A percentile compares a stretch with the other conserved stretches of the same genome.
Evolutionary conservation across 2,888 invertebrate genomes (phyloP).

Genomic region (Drosophila leonis): DNA sequence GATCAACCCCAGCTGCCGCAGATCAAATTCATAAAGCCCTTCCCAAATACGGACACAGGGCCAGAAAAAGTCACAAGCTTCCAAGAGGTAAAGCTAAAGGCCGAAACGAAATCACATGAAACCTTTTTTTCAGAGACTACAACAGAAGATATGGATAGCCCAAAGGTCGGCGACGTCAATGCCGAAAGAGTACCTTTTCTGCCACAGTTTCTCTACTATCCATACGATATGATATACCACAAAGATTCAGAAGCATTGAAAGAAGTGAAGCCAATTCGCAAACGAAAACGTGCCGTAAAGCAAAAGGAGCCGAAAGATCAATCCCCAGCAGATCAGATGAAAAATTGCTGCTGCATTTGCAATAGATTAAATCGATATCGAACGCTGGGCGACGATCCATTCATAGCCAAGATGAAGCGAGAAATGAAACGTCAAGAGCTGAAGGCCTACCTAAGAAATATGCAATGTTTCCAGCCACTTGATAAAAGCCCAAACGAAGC

Average conservation of each 20-base stretch:
- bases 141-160: neutral
- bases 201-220: constrained; percentile 10
- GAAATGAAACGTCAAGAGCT: constrained; percentile 49
- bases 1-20: neutral
- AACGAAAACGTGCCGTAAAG: neutral
- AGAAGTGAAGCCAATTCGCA: neutral
- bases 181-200: neutral
- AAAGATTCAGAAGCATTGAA: neutral
- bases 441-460: constrained; percentile 43
- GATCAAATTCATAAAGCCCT: neutral
- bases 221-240: constrained; percentile 8
- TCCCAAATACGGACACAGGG: neutral
- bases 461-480: neutral
- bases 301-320: no score
- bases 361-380: constrained; percentile 11
- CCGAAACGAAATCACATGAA: no score
- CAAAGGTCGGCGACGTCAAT: neutral
- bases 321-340: neutral
- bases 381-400: constrained; percentile 28
- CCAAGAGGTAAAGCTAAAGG: neutral
- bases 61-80: neutral
- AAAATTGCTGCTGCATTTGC: constrained; percentile 45
- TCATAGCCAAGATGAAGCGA: constrained; percentile 42
- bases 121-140: neutral
- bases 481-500: neutral